Conservation (phyloP, 2,113 vertebrate species). For the Eonycteris spelaea region DNA sequence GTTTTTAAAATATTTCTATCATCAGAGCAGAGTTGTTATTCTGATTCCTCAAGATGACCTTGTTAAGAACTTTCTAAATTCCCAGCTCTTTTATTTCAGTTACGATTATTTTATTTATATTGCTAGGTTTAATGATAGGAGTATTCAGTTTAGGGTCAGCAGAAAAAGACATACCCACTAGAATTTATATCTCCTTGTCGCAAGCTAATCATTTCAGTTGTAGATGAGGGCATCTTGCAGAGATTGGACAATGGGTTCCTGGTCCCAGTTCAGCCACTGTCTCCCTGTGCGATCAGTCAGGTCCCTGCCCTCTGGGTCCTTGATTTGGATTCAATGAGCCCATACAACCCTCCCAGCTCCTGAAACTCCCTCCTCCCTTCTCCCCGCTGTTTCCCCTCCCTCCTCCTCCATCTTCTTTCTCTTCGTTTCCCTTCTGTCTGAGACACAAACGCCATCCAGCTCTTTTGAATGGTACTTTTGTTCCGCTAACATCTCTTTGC, state of each 20-base stretch:
- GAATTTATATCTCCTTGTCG: background rate
- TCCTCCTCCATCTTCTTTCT: slow-evolving; percentile 13
- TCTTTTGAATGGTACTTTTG: slow-evolving; percentile 42
- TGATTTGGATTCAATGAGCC: background rate
- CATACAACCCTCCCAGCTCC: background rate
- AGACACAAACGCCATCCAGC: slow-evolving; percentile 38
- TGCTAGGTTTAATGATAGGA: background rate
- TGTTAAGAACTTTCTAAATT: background rate
- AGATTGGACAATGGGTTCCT: background rate
- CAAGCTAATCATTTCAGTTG: background rate
- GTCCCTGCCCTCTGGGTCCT: background rate
- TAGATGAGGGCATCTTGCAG: background rate
- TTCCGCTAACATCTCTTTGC: slow-evolving; percentile 42
- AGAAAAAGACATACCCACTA: background rate
- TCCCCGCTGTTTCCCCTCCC: background rate
- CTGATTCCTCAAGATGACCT: background rate
- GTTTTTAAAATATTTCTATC: background rate
- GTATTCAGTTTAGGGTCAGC: background rate
- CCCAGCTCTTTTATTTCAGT: background rate
- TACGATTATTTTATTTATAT: slow-evolving; percentile 2
- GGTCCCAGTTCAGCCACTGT: background rate
- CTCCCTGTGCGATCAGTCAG: background rate
- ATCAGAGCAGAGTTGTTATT: background rate
- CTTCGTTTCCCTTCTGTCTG: background rate
- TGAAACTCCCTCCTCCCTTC: background rate